phyloP scores from a whole-genome alignment of 2,797 vertebrate species.

The Acomys russatus region DNA sequence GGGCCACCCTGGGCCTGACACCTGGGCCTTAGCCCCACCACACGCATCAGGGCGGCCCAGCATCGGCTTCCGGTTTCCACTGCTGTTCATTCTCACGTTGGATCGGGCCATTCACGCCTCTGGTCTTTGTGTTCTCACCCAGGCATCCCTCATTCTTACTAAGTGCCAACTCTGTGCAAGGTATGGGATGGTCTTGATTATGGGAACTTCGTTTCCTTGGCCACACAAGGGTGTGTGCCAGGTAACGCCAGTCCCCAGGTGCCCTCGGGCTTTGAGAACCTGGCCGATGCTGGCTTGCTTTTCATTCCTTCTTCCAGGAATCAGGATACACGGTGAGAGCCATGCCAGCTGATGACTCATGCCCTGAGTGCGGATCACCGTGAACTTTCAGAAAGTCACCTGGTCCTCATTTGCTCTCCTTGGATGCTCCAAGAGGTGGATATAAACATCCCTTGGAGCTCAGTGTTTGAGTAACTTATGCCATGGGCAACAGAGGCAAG shows the following conservation, averaged over 20 bases:
- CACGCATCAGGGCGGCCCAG: rapidly evolving
- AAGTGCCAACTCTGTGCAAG: neutral
- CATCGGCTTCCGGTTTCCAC: neutral
- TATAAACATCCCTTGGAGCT: neutral
- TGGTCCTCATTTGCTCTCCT: neutral
- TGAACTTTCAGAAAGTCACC: neutral
- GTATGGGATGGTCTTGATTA: neutral
- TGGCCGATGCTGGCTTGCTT: neutral
- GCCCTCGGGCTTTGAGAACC: neutral
- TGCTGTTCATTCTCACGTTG: neutral
- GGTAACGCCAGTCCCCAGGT: neutral
- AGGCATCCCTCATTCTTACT: neutral
- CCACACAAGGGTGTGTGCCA: neutral
- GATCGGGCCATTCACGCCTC: neutral
- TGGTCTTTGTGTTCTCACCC: neutral
- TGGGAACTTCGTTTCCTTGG: neutral
- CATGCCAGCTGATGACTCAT: neutral
- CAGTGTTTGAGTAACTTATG: neutral
- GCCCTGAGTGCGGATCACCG: neutral
- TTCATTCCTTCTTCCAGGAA: neutral
- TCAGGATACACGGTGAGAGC: neutral
- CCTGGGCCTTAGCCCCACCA: neutral
- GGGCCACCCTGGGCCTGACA: neutral
- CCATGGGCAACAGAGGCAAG: neutral
- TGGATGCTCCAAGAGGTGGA: neutral